These are phyloP conservation scores for Dicentrarchus labrax DNA, from an alignment of 2,113 vertebrate species.

Conservation along the genomic window DNA sequence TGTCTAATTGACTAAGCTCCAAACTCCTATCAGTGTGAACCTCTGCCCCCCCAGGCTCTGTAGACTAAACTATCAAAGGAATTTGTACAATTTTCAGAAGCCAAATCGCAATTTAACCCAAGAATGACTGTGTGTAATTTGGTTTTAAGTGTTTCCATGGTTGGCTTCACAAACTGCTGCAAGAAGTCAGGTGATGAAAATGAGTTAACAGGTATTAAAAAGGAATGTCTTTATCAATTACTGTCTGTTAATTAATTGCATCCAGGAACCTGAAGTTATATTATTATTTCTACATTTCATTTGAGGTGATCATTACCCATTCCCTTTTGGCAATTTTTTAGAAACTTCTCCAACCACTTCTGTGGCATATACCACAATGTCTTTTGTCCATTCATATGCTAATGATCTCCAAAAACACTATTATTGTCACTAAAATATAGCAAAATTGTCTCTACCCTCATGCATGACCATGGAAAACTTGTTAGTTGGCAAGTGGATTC, in stretches of 20 bases:
- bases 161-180: neutral
- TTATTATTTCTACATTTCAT: too few relatives aligned
- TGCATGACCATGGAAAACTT: neutral
- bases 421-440: neutral
- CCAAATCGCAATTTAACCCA: slow-evolving; percentile 47
- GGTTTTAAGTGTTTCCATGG: slow-evolving; percentile 6
- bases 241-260: neutral
- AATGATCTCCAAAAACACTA: neutral
- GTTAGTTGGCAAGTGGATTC: too few relatives aligned
- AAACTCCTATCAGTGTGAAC: slow-evolving; percentile 57
- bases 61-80: slow-evolving; percentile 71
- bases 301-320: neutral
- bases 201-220: neutral
- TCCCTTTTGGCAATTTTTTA: too few relatives aligned
- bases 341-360: too few relatives aligned
- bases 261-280: too few relatives aligned
- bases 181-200: neutral
- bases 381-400: neutral
- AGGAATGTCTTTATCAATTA: neutral
- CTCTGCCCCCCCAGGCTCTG: slow-evolving; percentile 34
- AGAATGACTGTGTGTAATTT: slow-evolving; percentile 21
- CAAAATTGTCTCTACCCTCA: neutral
- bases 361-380: too few relatives aligned
- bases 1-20: slow-evolving; percentile 67
- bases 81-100: slow-evolving; percentile 43